phyloP scores from a whole-genome alignment of 2,113 vertebrate species.

The Chlorodrepanis virens region DNA sequence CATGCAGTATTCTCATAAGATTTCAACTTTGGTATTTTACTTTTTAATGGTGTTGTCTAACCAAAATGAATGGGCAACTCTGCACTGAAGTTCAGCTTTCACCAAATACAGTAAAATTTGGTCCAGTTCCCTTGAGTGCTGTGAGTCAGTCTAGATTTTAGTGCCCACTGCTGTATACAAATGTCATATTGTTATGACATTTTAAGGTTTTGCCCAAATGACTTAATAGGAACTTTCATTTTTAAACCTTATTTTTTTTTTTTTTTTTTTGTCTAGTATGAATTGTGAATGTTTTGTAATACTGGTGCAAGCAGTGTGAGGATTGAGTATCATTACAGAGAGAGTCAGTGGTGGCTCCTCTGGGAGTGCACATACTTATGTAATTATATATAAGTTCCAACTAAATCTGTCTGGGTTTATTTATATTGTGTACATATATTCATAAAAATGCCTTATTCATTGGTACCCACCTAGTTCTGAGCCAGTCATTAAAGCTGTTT shows the following conservation, averaged over 20 bases:
- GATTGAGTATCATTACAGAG: not conserved
- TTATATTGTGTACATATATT: not conserved
- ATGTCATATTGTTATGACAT: not conserved
- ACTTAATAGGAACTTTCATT: not conserved
- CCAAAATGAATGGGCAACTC: not conserved
- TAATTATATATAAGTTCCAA: not conserved
- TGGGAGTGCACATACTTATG: not conserved
- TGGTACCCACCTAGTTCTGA: not conserved
- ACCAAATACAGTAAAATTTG: not conserved
- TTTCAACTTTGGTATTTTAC: not conserved
- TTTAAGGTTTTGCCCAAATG: not conserved
- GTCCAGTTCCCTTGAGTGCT: not conserved
- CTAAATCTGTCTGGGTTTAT: not conserved
- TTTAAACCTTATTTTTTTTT: not conserved
- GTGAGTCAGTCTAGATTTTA: not conserved
- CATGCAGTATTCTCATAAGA: not conserved
- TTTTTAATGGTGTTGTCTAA: not conserved
- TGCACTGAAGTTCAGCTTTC: not conserved
- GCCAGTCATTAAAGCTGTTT: not conserved
- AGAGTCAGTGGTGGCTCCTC: not conserved
- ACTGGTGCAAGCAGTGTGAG: not conserved
- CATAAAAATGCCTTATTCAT: not conserved
- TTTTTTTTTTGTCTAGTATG: not conserved
- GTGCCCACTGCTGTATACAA: not conserved
- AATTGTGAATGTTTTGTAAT: not conserved